Evolutionary conservation across 2,888 invertebrate genomes (phyloP), one percentile per base, ranked within the genome.

Genomic region (Metellina segmentata): DNA sequence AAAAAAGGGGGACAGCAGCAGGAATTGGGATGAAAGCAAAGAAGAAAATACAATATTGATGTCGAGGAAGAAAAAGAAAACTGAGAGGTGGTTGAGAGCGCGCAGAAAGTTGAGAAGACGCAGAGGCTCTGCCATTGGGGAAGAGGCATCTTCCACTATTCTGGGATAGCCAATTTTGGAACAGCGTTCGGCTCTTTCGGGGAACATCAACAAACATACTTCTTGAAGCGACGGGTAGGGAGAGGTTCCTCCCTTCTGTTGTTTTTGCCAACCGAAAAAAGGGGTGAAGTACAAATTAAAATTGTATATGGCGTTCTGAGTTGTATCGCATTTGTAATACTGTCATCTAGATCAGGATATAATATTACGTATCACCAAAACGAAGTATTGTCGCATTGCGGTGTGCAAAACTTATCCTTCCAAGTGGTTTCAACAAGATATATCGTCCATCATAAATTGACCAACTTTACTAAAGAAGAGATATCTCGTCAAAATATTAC

Each of bases 111-210:
- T 83, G 87, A 91, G 91, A 91, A 83, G 87, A 75, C 72, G 90
- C 81, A 72, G 85, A 53, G n/a, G 74, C 87, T 82, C 86, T 90
- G 90, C 90, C 79, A 86, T 90, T 86, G 90, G 90, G 75, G 77
- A 86, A 53, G 61, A 49, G 20, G 70, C 48, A 16, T 82, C 77
- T 77, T 83, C 49, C 86, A 52, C 91, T 87, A 91, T 87, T 91
- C 87, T 86, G 53, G 91, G 87, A 91, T 86, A 20, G 90, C 86
- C 90, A 90, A 90, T 90, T 90, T 90, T 90, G 90, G 90, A 90
- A 90, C 90, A 61, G 8, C 53, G 70, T 52, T 49, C 53, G 49
- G 74, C 11, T 61, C 61, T 48, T 72, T 71, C 61, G 82, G 91
- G 91, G 91, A 79, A 49, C 91, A 71, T 91, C 87, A 20, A 87